A percentile compares a stretch with the other conserved stretches of the same genome.
phyloP scores from a whole-genome alignment of 92 coral and sea anemone species.

The Nematostella vectensis region DNA sequence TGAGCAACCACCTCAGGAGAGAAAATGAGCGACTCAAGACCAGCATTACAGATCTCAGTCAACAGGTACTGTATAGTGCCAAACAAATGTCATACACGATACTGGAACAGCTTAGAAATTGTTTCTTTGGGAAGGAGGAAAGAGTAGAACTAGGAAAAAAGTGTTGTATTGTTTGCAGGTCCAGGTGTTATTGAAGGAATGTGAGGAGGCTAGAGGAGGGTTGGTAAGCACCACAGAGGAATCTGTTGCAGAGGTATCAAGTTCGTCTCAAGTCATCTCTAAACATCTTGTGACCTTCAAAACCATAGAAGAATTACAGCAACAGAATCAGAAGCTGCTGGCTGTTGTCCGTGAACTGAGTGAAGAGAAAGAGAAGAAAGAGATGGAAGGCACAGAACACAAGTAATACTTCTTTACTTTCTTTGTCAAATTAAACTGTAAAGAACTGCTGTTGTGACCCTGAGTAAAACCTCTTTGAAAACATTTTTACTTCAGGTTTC shows the following conservation, averaged over 20 bases:
- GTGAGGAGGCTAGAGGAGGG: conserved; percentile 93
- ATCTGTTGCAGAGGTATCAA: conserved; percentile 77
- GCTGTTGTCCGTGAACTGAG: conserved; percentile 84
- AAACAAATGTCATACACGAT: too few species aligned
- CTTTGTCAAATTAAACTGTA: too few species aligned
- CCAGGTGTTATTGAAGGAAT: conserved; percentile 85
- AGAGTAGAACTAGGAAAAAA: too few species aligned
- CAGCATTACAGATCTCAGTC: conserved; percentile 71
- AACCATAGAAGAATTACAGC: conserved; percentile 93
- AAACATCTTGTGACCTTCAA: conserved; percentile 88
- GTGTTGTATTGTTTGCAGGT: conserved; percentile 59
- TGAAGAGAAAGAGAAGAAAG: conserved; percentile 84
- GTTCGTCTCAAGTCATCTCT: conserved; percentile 94
- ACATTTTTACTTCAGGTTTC: too few species aligned
- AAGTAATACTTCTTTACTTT: too few species aligned
- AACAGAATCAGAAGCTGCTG: conserved; percentile 84
- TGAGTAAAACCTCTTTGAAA: too few species aligned
- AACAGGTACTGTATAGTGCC: conserved; percentile 76
- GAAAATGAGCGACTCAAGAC: conserved; percentile 81
- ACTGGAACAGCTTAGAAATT: not conserved
- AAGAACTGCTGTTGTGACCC: too few species aligned
- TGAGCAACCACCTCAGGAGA: conserved; percentile 66
- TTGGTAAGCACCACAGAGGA: conserved; percentile 38
- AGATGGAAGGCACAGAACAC: conserved; percentile 36
- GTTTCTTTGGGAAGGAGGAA: not conserved